Conservation (phyloP, 2,888 invertebrate species). For the Auanema freiburgensis region DNA sequence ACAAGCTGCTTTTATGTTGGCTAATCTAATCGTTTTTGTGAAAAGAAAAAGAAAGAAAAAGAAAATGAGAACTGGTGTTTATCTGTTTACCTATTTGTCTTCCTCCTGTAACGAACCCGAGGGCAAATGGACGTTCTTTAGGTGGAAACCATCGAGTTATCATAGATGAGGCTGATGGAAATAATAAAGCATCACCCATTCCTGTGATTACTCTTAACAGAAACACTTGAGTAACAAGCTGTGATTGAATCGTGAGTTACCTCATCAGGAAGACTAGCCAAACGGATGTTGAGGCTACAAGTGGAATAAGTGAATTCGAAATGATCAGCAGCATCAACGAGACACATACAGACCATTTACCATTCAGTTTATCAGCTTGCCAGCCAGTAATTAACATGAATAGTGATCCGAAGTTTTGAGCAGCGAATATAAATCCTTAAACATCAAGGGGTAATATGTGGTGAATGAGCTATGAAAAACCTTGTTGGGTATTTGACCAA, state of each 20-base stretch:
- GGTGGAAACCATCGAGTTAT: conserved; percentile 62
- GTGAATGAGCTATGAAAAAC: conserved; percentile 21
- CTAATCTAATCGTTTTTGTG: conserved; percentile 11
- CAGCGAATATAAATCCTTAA: conserved; percentile 59
- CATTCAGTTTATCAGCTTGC: conserved; percentile 58
- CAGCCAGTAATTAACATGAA: conserved; percentile 58
- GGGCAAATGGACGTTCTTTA: conserved; percentile 60
- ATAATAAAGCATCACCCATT: conserved; percentile 54
- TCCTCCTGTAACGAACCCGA: conserved; percentile 62
- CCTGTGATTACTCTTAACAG: conserved; percentile 52
- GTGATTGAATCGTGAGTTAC: too few species aligned
- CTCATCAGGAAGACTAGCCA: conserved; percentile 47
- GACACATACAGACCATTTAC: conserved; percentile 59
- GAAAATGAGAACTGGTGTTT: neutral
- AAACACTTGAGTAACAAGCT: too few species aligned
- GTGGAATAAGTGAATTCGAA: conserved; percentile 53
- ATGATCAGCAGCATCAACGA: conserved; percentile 50
- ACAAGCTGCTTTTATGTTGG: neutral
- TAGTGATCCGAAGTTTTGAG: conserved; percentile 61
- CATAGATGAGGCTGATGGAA: conserved; percentile 54
- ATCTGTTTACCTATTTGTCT: conserved; percentile 51
- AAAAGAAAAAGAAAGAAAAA: neutral
- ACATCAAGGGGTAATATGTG: neutral
- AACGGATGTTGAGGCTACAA: conserved; percentile 48
- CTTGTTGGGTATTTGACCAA: conserved; percentile 56